A percentile compares a stretch with the other conserved stretches of the same genome.
Conservation (phyloP, 2,797 vertebrate species). For the Crocodylus rhombifer region DNA sequence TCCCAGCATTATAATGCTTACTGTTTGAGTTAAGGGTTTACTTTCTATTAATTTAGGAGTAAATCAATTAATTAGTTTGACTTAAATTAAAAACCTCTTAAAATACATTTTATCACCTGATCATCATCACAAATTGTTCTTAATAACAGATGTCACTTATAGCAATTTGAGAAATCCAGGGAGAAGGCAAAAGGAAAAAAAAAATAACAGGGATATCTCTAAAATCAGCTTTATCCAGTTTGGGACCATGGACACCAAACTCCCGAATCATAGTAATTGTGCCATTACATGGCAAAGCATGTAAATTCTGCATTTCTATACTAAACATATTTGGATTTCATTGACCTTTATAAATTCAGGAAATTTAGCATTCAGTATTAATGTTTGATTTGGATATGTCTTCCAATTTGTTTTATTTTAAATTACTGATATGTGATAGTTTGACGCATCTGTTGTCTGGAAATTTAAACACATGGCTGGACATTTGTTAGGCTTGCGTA, state of each 20-base stretch:
- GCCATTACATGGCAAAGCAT: conserved; percentile 9
- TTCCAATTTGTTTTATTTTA: not conserved
- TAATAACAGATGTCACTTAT: conserved; percentile 54
- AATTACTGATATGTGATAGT: not conserved
- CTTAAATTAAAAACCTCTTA: not conserved
- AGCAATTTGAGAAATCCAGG: not conserved
- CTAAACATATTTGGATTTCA: conserved; percentile 13
- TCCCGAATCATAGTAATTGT: conserved; percentile 27
- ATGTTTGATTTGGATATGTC: not conserved
- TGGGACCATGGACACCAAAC: not conserved
- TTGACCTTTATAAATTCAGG: not conserved
- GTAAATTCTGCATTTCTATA: conserved; percentile 10
- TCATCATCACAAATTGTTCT: conserved; percentile 41
- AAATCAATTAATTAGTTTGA: not conserved
- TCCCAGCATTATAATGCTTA: not conserved
- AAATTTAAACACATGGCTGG: not conserved
- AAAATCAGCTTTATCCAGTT: conserved; percentile 26
- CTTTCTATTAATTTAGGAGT: not conserved
- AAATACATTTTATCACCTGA: no score
- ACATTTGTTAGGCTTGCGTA: not conserved
- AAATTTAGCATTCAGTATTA: not conserved
- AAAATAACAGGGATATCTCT: conserved; percentile 17
- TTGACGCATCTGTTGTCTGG: not conserved
- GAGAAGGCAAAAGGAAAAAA: conserved; percentile 64
- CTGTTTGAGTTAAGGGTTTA: conserved; percentile 35